phyloP scores from a whole-genome alignment of 1,140 invertebrate genomes.

The Hormaphis cornu region DNA sequence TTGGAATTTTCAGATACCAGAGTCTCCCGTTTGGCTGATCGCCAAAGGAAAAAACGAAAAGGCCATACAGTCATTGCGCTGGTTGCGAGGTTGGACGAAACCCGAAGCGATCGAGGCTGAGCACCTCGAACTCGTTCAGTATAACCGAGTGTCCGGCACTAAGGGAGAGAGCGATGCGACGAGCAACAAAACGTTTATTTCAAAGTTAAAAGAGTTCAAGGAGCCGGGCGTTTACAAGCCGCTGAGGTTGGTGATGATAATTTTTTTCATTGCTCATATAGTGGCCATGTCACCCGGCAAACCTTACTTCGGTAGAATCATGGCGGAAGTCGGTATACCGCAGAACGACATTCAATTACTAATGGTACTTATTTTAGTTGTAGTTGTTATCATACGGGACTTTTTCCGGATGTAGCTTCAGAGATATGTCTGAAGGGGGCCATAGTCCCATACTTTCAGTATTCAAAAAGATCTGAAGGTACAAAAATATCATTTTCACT shows the following conservation, averaged over 20 bases:
- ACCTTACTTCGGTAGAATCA: neutral
- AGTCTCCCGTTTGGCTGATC: slow-evolving; percentile 55
- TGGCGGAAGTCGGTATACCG: neutral
- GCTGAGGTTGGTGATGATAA: neutral
- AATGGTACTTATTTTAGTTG: neutral
- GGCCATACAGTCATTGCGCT: slow-evolving; percentile 44
- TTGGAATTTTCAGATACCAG: slow-evolving; percentile 45
- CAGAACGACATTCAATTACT: too few species aligned
- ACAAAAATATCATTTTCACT: too few species aligned
- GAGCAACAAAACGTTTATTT: neutral
- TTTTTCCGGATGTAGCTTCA: too few species aligned
- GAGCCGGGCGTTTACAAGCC: neutral
- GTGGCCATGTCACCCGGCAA: neutral
- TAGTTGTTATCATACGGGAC: too few species aligned
- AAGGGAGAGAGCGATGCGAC: too few species aligned
- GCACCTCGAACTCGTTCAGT: slow-evolving; percentile 42
- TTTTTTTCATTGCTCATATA: slow-evolving; percentile 17
- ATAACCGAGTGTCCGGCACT: slow-evolving; percentile 33
- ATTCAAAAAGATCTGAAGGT: too few species aligned
- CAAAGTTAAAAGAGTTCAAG: neutral
- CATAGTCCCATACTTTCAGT: too few species aligned
- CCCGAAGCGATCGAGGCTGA: slow-evolving; percentile 44
- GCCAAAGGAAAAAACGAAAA: slow-evolving; percentile 45
- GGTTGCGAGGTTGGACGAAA: slow-evolving; percentile 45
- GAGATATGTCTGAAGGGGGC: too few species aligned